phyloP scores from a whole-genome alignment of 2,888 invertebrate genomes.

The Stegophylla sp. region DNA sequence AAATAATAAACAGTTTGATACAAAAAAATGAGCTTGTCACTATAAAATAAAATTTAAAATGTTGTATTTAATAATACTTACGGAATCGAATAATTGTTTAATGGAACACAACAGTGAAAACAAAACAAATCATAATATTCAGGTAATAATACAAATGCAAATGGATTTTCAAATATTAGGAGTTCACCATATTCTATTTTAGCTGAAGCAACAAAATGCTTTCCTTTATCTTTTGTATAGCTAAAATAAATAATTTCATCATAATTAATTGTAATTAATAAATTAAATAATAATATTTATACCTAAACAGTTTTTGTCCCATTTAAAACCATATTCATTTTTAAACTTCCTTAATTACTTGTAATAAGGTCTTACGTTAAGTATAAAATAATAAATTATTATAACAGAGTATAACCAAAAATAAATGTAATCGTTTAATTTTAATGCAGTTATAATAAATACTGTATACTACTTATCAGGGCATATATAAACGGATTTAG shows the following conservation, averaged over 20 bases:
- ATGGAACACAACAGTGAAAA: slow-evolving; percentile 74
- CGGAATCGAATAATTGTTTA: slow-evolving; percentile 71
- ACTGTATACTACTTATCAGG: too few relatives aligned
- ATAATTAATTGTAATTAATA: neutral
- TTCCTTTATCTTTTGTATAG: slow-evolving; percentile 70
- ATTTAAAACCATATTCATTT: too few relatives aligned
- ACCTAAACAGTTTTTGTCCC: too few relatives aligned
- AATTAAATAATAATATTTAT: too few relatives aligned
- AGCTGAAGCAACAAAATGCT: slow-evolving; percentile 72
- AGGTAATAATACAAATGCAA: slow-evolving; percentile 75
- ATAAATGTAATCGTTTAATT: too few relatives aligned
- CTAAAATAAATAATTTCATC: slow-evolving; percentile 57
- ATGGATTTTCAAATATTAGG: slow-evolving; percentile 81
- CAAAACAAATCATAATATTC: slow-evolving; percentile 71
- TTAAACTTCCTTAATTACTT: too few relatives aligned
- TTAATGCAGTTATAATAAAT: too few relatives aligned
- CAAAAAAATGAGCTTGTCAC: neutral
- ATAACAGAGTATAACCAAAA: too few relatives aligned
- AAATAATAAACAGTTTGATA: too few relatives aligned
- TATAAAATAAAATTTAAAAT: neutral
- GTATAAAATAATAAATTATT: too few relatives aligned
- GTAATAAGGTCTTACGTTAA: too few relatives aligned
- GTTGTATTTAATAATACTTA: slow-evolving; percentile 65
- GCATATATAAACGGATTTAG: too few relatives aligned
- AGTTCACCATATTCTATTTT: slow-evolving; percentile 73